A percentile compares a stretch with the other conserved stretches of the same genome.
phyloP scores from a whole-genome alignment of 2,797 vertebrate genomes.

The Phrynocephalus vlangalii region DNA sequence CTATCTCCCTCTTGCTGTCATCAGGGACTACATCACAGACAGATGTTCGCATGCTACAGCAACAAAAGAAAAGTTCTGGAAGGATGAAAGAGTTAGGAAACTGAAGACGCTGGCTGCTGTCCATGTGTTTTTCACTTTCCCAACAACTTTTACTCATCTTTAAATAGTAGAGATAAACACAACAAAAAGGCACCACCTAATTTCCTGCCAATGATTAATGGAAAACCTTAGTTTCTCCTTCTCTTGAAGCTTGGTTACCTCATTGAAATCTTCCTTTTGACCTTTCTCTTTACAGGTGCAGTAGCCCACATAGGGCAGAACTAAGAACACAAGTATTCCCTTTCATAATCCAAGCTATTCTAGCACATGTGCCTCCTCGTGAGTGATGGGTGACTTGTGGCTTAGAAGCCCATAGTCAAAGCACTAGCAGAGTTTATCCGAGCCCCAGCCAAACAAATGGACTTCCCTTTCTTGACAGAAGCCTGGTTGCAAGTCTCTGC shows the following conservation, averaged over 20 bases:
- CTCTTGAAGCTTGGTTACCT: background rate
- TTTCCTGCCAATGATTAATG: constrained; percentile 31
- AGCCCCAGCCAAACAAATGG: background rate
- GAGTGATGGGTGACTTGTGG: background rate
- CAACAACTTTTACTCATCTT: constrained; percentile 27
- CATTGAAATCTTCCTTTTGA: background rate
- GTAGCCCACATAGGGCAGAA: background rate
- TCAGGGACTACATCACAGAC: background rate
- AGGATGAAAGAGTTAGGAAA: background rate
- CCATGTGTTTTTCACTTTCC: constrained; percentile 11
- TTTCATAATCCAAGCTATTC: background rate
- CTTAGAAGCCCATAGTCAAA: background rate
- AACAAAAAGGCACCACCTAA: background rate
- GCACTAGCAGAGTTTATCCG: background rate
- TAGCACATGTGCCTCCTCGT: background rate
- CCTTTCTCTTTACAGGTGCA: background rate
- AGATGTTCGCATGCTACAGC: background rate
- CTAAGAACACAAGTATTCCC: background rate
- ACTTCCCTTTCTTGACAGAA: background rate
- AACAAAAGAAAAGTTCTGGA: background rate
- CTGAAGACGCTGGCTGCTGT: background rate
- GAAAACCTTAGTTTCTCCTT: constrained; percentile 15
- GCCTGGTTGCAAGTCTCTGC: background rate
- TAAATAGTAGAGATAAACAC: background rate
- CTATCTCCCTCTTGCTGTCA: background rate